Evolutionary conservation across 2,113 vertebrate genomes (phyloP).

Genomic region (Rhinoderma darwinii): DNA sequence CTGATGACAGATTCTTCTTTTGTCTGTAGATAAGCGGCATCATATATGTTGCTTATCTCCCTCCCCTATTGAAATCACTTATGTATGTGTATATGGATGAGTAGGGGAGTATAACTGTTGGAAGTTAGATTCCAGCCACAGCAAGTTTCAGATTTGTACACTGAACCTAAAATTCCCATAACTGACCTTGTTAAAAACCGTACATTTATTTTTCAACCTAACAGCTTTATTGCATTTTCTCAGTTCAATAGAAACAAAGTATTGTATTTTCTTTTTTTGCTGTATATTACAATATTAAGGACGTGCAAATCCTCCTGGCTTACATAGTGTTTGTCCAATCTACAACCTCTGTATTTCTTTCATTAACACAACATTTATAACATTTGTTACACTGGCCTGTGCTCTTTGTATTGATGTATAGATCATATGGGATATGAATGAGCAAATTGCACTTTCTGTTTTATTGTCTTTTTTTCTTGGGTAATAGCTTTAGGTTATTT

Average conservation of each 20-base stretch:
- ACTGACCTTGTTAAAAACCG: not conserved
- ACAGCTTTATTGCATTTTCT: slow-evolving; percentile 5
- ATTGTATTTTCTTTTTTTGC: slow-evolving; percentile 23
- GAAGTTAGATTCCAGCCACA: not conserved
- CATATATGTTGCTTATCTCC: too few species aligned
- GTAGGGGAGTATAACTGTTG: too few species aligned
- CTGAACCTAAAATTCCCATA: not conserved
- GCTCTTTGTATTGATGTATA: not conserved
- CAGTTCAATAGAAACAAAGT: not conserved
- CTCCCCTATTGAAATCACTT: too few species aligned
- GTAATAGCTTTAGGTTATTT: slow-evolving; percentile 22
- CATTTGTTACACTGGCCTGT: not conserved
- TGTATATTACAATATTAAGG: slow-evolving; percentile 22
- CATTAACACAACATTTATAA: slow-evolving; percentile 23
- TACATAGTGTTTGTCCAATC: not conserved
- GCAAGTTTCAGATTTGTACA: not conserved
- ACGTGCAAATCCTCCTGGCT: slow-evolving; percentile 33
- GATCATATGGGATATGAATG: slow-evolving; percentile 34
- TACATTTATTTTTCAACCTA: not conserved
- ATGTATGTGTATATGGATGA: too few species aligned
- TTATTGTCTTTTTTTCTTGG: slow-evolving; percentile 1
- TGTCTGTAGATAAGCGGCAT: too few species aligned
- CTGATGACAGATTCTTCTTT: too few species aligned
- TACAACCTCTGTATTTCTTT: slow-evolving; percentile 19
- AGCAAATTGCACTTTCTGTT: slow-evolving; percentile 3